Base-by-base conservation (phyloP, 2,888 invertebrate species). In the Drosophila antonietae region DNA sequence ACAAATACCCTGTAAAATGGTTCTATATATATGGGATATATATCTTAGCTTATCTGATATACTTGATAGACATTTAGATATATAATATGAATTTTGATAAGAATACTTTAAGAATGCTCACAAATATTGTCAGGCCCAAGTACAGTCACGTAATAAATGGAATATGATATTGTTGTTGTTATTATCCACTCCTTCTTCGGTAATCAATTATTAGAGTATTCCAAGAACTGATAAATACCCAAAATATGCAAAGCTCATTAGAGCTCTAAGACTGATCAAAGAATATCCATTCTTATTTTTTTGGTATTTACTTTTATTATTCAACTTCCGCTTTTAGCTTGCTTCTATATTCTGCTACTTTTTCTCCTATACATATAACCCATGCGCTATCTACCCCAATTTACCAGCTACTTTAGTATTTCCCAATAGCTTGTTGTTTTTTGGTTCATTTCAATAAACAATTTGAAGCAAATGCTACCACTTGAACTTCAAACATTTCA, bases 401-500 rank as follows among this genome's bases (percentile, higher is more conserved):
- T n/a, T 39, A 33, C n/a, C n/a, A 43, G 15, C 46, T 47, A 47
- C 46, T 63, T 41, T 47, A 5, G 41, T 37, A 37, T 28, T 55
- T 63, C 12, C 3, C n/a, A 58, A 43, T 12, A 44, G 18, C 49
- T 4, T 28, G 28, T 28, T 8, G 6, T 10, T 39, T n/a, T n/a
- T 7, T 15, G 15, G 1, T n/a, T n/a, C 10, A 35, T 14, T 47
- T 14, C 31, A n/a, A 37, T 37, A 47, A 47, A 59, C 49, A 43
- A 20, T 43, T 28, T 6, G 33, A 58, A 56, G 56, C 57, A 59
- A 35, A 10, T 15, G 47, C 47, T 49, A 57, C 51, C 53, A 70
- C 12, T 59, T 43, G 28, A 62, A 58, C 62, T 63, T 75, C 47
- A 75, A 80, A 78, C 65, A 78, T 28, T 78, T 43, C 44, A 43